Conservation (phyloP, 2,888 invertebrate genomes). For the Torymus tubicola region DNA sequence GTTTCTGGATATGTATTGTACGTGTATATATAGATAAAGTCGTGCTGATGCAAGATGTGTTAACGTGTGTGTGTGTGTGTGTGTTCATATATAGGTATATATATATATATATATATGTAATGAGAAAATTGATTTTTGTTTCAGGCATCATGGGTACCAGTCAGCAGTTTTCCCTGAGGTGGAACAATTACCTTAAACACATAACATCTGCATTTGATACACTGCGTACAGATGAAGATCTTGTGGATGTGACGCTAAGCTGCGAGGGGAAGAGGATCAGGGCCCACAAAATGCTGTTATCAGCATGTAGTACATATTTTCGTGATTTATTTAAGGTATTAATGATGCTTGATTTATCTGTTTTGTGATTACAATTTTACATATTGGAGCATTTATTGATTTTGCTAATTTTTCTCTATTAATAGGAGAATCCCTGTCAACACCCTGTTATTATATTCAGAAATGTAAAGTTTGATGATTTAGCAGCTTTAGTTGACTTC, state of each 20-base stretch:
- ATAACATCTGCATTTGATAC: slow-evolving; percentile 89
- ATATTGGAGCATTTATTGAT: too few species aligned
- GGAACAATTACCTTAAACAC: slow-evolving; percentile 91
- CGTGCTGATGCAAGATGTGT: too few species aligned
- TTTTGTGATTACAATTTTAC: neutral
- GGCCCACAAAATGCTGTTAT: slow-evolving; percentile 90
- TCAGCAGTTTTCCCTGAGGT: slow-evolving; percentile 90
- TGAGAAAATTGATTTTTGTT: too few species aligned
- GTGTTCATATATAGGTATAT: neutral
- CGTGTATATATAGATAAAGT: too few species aligned
- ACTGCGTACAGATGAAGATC: slow-evolving; percentile 79
- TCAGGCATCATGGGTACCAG: slow-evolving; percentile 79
- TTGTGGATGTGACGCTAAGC: slow-evolving; percentile 91
- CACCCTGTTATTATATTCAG: slow-evolving; percentile 89
- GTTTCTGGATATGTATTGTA: too few species aligned
- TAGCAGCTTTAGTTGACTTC: slow-evolving; percentile 87
- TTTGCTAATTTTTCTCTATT: slow-evolving; percentile 63
- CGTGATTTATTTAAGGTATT: slow-evolving; percentile 77
- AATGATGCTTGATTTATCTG: slow-evolving; percentile 13
- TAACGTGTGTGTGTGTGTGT: neutral
- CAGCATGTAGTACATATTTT: slow-evolving; percentile 91
- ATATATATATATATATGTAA: neutral
- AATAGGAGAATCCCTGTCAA: slow-evolving; percentile 87
- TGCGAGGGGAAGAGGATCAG: slow-evolving; percentile 90
- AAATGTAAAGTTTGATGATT: slow-evolving; percentile 87